Percentiles rank a stretch among this genome's conserved stretches.
Conservation (phyloP, 2,113 vertebrate genomes). For the Cyprinus carpio region DNA sequence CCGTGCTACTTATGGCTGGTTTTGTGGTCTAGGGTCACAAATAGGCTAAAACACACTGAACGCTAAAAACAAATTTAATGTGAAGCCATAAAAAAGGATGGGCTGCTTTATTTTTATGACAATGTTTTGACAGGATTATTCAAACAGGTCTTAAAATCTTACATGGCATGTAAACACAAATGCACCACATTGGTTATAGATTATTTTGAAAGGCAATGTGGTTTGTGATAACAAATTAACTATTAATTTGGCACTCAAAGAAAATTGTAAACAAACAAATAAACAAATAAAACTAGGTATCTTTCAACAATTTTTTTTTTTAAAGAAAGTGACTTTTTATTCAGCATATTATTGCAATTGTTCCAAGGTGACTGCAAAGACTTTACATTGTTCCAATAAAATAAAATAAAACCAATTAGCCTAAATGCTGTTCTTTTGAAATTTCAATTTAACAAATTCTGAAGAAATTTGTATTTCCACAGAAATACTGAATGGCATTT, state of each 20-base stretch:
- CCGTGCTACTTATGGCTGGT: too few species aligned
- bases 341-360: not conserved
- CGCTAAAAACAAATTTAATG: not conserved
- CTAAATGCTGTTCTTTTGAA: too few species aligned
- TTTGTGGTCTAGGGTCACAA: too few species aligned
- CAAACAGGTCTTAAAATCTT: not conserved
- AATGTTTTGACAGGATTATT: not conserved
- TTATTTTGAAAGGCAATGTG: too few species aligned
- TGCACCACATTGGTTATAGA: not conserved
- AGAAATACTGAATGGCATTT: too few species aligned
- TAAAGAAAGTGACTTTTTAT: not conserved
- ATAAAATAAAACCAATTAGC: too few species aligned
- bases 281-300: too few species aligned
- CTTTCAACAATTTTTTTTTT: too few species aligned
- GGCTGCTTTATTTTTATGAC: not conserved
- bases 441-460: too few species aligned
- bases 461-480: too few species aligned
- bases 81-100: not conserved
- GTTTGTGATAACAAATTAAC: not conserved
- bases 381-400: too few species aligned
- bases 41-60: not conserved
- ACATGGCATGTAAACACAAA: too few species aligned
- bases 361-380: not conserved
- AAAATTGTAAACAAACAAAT: not conserved
- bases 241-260: not conserved